phyloP scores from a whole-genome alignment of 2,797 vertebrate species.

The Microcaecilia unicolor region DNA sequence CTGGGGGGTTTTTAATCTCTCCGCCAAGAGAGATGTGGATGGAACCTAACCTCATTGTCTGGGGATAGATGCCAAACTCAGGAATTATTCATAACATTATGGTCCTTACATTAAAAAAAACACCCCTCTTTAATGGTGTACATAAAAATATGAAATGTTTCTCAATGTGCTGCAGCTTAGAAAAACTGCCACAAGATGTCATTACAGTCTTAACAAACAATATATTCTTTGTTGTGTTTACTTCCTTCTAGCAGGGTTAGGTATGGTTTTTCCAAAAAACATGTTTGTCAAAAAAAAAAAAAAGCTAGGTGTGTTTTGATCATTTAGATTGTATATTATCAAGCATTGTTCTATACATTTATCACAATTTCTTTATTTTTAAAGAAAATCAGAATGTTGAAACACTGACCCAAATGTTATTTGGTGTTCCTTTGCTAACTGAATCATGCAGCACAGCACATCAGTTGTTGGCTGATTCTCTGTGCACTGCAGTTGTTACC shows the following conservation, averaged over 20 bases:
- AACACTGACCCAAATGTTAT: background rate
- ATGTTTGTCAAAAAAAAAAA: background rate
- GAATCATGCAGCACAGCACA: background rate
- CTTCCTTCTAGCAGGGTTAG: background rate
- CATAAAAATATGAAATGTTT: too few relatives aligned
- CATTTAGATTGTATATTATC: background rate
- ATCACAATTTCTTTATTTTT: background rate
- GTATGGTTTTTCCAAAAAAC: background rate
- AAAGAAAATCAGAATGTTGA: background rate
- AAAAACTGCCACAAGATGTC: constrained; percentile 13
- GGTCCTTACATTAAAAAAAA: too few relatives aligned
- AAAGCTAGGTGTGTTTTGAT: background rate
- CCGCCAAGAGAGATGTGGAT: too few relatives aligned
- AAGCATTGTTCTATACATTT: constrained; percentile 1
- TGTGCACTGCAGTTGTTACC: background rate
- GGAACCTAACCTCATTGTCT: too few relatives aligned
- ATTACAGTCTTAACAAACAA: background rate
- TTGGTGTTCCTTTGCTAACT: background rate
- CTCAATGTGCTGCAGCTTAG: too few relatives aligned
- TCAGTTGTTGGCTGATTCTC: background rate
- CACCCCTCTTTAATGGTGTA: too few relatives aligned
- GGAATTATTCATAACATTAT: too few relatives aligned
- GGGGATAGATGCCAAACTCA: too few relatives aligned
- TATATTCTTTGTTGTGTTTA: background rate
- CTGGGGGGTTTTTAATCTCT: too few relatives aligned